Conservation (phyloP, 2,113 vertebrate genomes). For the Muntiacus muntjak region DNA sequence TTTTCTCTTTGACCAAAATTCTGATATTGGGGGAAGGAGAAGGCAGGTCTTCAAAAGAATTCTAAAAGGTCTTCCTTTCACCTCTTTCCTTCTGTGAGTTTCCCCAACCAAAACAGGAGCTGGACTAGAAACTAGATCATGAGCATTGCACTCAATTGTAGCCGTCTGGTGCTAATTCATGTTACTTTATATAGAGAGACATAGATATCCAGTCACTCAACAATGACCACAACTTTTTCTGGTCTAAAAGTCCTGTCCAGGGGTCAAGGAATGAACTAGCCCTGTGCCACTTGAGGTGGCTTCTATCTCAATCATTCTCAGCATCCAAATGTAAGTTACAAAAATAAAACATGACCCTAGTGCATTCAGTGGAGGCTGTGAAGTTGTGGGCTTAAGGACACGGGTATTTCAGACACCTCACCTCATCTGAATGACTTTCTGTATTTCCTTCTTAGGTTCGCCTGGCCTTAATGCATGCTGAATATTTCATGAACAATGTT, state of each 20-base stretch:
- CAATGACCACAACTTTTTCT: neutral
- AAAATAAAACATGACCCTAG: neutral
- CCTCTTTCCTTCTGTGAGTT: neutral
- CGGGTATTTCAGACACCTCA: neutral
- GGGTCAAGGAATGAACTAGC: neutral
- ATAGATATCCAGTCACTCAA: neutral
- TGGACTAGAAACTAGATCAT: neutral
- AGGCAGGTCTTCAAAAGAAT: neutral
- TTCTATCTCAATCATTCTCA: neutral
- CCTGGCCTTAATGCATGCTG: conserved; percentile 79
- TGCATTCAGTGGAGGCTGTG: neutral
- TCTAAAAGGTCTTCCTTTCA: neutral
- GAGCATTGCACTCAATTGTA: neutral
- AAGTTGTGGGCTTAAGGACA: neutral
- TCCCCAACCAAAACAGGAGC: neutral
- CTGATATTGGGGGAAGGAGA: neutral
- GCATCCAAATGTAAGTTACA: neutral
- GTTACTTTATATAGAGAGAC: neutral
- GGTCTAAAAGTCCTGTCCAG: neutral
- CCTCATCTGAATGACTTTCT: conserved; percentile 34
- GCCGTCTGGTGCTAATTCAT: neutral
- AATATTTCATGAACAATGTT: conserved; percentile 86
- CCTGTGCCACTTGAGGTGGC: neutral
- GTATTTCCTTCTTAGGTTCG: conserved; percentile 78
- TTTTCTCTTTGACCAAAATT: neutral